Conservation (phyloP, 1,140 invertebrate species). For the Calliopsis andreniformis region DNA sequence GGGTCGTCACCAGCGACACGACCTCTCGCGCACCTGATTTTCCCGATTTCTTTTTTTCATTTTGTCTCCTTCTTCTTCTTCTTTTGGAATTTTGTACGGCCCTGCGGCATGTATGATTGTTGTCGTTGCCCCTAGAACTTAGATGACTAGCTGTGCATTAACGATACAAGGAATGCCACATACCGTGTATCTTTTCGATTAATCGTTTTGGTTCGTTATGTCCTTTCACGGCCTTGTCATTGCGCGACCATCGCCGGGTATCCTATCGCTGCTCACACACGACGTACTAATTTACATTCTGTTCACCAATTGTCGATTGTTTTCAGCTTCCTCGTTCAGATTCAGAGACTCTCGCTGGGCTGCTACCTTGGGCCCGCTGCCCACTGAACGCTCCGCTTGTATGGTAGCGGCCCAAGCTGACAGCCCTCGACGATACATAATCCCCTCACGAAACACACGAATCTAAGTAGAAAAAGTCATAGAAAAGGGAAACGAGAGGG, state of each 20-base stretch:
- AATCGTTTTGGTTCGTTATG: slow-evolving; percentile 66
- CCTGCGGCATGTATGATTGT: slow-evolving; percentile 81
- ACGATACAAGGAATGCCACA: slow-evolving; percentile 80
- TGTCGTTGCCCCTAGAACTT: slow-evolving; percentile 80
- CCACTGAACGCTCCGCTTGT: not conserved
- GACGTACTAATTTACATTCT: slow-evolving; percentile 31
- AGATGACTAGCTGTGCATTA: slow-evolving; percentile 81
- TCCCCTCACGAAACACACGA: slow-evolving; percentile 19
- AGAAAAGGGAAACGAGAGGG: not conserved
- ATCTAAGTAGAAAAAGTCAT: not conserved
- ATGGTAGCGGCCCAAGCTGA: not conserved
- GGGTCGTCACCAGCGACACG: slow-evolving; percentile 13
- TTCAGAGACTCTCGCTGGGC: not conserved
- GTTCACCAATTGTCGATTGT: slow-evolving; percentile 14
- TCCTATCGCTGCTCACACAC: slow-evolving; percentile 40
- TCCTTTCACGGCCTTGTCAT: slow-evolving; percentile 59
- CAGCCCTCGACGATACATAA: not conserved
- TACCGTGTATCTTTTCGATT: slow-evolving; percentile 74
- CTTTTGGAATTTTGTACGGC: slow-evolving; percentile 70
- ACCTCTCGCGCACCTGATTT: slow-evolving; percentile 3
- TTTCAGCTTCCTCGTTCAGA: slow-evolving; percentile 28
- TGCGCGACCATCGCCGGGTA: slow-evolving; percentile 49
- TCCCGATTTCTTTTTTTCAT: slow-evolving; percentile 21
- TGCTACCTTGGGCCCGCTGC: not conserved
- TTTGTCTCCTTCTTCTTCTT: slow-evolving; percentile 4